Percentiles rank a stretch among this genome's conserved stretches.
phyloP scores from a whole-genome alignment of 92 coral and sea anemone species.

The Scolanthus callimorphus region DNA sequence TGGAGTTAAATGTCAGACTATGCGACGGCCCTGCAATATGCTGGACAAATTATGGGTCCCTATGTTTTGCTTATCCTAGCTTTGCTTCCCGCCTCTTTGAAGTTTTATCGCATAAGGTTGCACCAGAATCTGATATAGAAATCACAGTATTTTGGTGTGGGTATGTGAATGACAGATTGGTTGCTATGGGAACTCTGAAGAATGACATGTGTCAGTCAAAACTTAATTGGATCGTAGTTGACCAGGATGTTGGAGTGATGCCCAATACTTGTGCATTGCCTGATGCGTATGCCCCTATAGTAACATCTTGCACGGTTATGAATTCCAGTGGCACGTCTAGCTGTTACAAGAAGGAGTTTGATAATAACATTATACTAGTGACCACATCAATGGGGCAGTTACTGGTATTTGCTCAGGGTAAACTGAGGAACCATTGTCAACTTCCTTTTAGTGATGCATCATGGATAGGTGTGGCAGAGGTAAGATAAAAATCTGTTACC shows the following conservation, averaged over 20 bases:
- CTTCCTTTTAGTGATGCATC: constrained; percentile 75
- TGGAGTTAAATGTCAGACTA: background rate
- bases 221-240: background rate
- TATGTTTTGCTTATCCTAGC: background rate
- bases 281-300: constrained; percentile 28
- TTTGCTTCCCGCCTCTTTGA: background rate
- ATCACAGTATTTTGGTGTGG: constrained; percentile 23
- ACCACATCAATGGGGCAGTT: constrained; percentile 74
- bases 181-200: constrained; percentile 10
- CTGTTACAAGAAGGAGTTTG: background rate
- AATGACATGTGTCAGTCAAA: background rate
- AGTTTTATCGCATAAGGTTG: background rate
- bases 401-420: constrained; percentile 61
- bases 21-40: background rate
- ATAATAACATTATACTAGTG: constrained; percentile 18
- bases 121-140: background rate
- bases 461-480: constrained; percentile 52
- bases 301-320: constrained; percentile 22
- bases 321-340: background rate
- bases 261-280: constrained; percentile 8
- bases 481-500: too few species aligned
- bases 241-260: background rate
- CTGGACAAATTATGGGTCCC: background rate
- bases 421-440: constrained; percentile 54
- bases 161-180: constrained; percentile 5